Base-by-base conservation (phyloP, 1,140 invertebrate genomes). In the Pseudomyrmex gracilis region DNA sequence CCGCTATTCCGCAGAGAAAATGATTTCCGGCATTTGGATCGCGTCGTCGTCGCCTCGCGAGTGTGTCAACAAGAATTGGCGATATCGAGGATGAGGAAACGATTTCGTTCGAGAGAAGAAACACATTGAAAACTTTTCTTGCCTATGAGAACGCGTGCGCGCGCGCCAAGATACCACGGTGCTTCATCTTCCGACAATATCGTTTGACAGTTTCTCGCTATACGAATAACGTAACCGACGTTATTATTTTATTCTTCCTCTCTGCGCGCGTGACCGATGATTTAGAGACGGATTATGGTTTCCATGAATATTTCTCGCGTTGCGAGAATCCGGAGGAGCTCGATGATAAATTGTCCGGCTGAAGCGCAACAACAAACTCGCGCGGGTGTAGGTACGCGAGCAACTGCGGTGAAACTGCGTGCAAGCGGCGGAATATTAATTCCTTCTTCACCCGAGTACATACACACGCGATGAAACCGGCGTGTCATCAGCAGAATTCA, bases 1-100 rank as follows among this genome's bases (percentile, higher is more conserved):
- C 77, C 61, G 43, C 12, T 58, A 77, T 87, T 73, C 49, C 86
- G 74, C 55, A 13, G 10, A 55, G 71, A 51, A 77, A 87, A 87
- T 88, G 61, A 84, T 88, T 82, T 85, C 82, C 51, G 57, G 43
- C 34, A 20, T 20, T 34, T 17, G 45, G 1, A 53, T 60, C 47
- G n/a, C n/a, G 10, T 57, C 60, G 10, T 57, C 60, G 20, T 8
- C 45, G 51, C 12, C 43, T 45, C 43, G 24, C n/a, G 5, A 51
- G 49, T 12, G 49, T 55, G 76, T 71, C 51, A 58, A 80, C 76
- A 58, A 49, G 43, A 15, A 78, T 70, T 53, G 17, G 43, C 45
- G 10, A 20, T 55, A 47, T 78, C 51, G 63, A 43, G 34, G 5
- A 34, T 34, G 34, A 20, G 22, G 43, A 8, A 45, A 12, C 73